phyloP scores from a whole-genome alignment of 2,797 vertebrate genomes.

The Chelonia mydas region DNA sequence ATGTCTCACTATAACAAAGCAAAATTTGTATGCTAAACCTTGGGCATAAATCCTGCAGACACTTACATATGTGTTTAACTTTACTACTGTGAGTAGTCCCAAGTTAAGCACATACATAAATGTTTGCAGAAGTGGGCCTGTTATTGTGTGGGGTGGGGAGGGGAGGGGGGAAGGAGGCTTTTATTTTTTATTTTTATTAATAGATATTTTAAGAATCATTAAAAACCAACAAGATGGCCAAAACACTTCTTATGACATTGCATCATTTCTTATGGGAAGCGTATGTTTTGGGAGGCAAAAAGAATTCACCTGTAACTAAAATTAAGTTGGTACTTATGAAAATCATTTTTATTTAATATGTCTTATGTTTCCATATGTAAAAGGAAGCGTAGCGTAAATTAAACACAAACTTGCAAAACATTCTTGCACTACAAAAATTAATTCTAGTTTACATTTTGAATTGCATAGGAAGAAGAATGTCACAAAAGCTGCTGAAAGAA shows the following conservation, averaged over 20 bases:
- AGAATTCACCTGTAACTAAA: neutral
- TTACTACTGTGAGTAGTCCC: neutral
- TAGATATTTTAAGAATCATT: neutral
- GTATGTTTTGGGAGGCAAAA: neutral
- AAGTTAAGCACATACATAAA: neutral
- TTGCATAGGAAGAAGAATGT: constrained; percentile 82
- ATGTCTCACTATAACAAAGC: neutral
- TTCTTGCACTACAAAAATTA: neutral
- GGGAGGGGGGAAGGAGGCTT: too few relatives aligned
- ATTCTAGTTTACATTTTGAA: neutral
- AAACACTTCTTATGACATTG: neutral
- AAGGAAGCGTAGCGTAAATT: neutral
- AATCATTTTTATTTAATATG: neutral
- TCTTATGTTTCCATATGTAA: neutral
- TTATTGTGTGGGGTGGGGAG: too few relatives aligned
- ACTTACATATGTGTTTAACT: neutral
- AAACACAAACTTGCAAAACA: neutral
- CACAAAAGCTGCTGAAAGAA: constrained; percentile 88
- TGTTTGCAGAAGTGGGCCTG: neutral
- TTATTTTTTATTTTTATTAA: neutral
- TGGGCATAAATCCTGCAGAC: neutral
- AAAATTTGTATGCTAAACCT: neutral
- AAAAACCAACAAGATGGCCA: neutral
- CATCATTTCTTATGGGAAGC: neutral
- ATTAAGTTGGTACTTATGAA: neutral